Base-by-base conservation (phyloP, 1,140 invertebrate species). In the Platorchestia sp. region DNA sequence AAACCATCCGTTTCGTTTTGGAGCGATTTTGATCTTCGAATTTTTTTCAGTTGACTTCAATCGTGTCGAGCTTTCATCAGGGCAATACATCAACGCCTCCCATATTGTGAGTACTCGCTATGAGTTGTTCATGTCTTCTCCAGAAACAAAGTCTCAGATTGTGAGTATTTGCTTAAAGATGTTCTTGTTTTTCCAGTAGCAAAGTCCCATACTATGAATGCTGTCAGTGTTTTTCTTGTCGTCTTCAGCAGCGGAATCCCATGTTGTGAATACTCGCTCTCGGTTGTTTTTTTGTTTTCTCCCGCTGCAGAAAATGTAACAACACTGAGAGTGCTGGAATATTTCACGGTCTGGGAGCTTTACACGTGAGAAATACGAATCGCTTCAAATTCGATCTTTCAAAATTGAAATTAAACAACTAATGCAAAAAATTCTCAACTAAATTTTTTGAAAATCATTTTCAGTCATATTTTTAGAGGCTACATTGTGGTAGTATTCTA, bases 11-110 rank as follows among this genome's bases (percentile, higher is more conserved):
- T n/a, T n/a, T n/a, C n/a, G n/a, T n/a, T n/a, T n/a, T n/a, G n/a
- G n/a, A n/a, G n/a, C n/a, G n/a, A n/a, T n/a, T n/a, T n/a, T n/a
- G n/a, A n/a, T n/a, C n/a, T n/a, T n/a, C n/a, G n/a, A n/a, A n/a
- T 75, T 16, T 93, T 0, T 93, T 93, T 44, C 91, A 93, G 91
- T 44, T 93, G 91, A 93, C 91, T 22, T 22, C 43, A 93, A 93
- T 44, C 43, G 91, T 10, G 91, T 93, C 14, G 40, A 44, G 16
- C 40, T 93, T 10, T 45, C 43, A 19, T 45, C 91, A 6, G 91
- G 91, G 7, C 43, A 47, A 41, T 93, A 93, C 36, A 93, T 93
- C 16, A 93, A 93, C 40, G 91, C 91, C 16, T 93, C 91, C 6
- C 91, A 93, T 41, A 93, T 93, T 36, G 91, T 93, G 44, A 45